phyloP scores from a whole-genome alignment of 1,140 invertebrate species.

The Colletes latitarsis region DNA sequence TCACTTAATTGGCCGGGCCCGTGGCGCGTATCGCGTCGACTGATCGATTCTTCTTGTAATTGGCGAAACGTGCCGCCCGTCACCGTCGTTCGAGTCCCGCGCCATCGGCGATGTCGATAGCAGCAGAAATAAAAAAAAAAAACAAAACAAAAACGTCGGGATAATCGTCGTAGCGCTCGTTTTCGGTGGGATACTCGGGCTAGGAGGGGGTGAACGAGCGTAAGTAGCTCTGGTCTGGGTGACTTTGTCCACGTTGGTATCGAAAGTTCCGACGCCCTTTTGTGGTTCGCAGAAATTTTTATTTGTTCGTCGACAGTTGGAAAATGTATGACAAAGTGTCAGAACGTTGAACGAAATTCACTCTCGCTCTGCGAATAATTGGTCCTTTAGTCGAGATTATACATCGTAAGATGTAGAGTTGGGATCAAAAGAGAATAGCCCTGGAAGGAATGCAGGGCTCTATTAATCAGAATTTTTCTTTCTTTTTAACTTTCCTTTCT shows the following conservation, averaged over 20 bases:
- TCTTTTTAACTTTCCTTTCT: too few relatives aligned
- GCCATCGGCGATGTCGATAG: conserved; percentile 34
- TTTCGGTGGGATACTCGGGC: not conserved
- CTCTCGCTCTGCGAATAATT: not conserved
- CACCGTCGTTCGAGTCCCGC: not conserved
- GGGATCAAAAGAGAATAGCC: too few relatives aligned
- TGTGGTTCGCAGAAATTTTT: not conserved
- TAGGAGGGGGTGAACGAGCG: not conserved
- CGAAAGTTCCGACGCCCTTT: not conserved
- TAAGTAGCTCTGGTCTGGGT: not conserved
- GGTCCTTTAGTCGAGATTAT: too few relatives aligned
- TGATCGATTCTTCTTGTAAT: conserved; percentile 42
- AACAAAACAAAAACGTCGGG: conserved; percentile 14
- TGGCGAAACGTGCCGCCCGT: conserved; percentile 21
- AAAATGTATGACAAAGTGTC: not conserved
- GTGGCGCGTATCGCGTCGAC: conserved; percentile 7
- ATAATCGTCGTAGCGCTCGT: conserved; percentile 10
- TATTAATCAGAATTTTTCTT: too few relatives aligned
- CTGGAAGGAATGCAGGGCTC: too few relatives aligned
- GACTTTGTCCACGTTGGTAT: not conserved
- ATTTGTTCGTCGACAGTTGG: not conserved
- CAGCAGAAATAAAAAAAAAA: conserved; percentile 11
- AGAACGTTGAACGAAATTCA: not conserved
- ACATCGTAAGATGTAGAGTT: too few relatives aligned
- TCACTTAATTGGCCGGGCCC: conserved; percentile 19